Evolutionary conservation across 2,888 invertebrate species (phyloP), one percentile per base, ranked within the genome.

Genomic region (Hipparchia sbordonii): DNA sequence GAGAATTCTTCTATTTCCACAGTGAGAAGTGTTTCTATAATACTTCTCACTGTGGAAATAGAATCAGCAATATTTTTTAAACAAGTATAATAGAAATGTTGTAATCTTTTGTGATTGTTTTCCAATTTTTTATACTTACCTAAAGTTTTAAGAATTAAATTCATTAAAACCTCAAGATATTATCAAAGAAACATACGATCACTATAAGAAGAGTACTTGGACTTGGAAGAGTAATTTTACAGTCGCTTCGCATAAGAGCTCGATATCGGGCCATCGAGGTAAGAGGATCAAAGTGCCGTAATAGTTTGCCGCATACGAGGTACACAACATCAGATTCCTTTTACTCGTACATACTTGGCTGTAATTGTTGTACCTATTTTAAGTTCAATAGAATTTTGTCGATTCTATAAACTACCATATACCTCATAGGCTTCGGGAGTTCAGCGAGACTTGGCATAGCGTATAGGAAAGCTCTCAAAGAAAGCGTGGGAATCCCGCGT

Each of bases 251-350:
- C 76, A 74, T 71, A 77, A 79, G 82, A 81, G 84, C 82, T 86
- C 83, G 82, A 87, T 85, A 81, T 82, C 79, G 78, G 78, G 79
- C 86, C 81, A 87, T 87, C 85, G 82, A 85, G 82, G 84, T 90
- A 90, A 89, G 90, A 89, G 88, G 90, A 90, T 91, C 88, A 87
- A 78, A 83, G 83, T 82, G 81, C 81, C 80, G 80, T 86, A 87
- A 86, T 84, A 82, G 82, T 82, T 77, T 80, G 74, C 80, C 82
- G 77, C 82, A 81, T 82, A 83, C 83, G 80, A 74, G 73, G 66
- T 71, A 67, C 63, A 71, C 74, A 67, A 72, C 71, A 71, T 66
- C 62, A 69, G 62, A 74, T 74, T 71, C 76, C 74, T 72, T 68
- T 76, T 74, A 69, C 69, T 72, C 48, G 48, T 39, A 67, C 67